A percentile compares a stretch with the other conserved stretches of the same genome.
Conservation (phyloP, 2,113 vertebrate genomes). For the Emydura subglobosa region DNA sequence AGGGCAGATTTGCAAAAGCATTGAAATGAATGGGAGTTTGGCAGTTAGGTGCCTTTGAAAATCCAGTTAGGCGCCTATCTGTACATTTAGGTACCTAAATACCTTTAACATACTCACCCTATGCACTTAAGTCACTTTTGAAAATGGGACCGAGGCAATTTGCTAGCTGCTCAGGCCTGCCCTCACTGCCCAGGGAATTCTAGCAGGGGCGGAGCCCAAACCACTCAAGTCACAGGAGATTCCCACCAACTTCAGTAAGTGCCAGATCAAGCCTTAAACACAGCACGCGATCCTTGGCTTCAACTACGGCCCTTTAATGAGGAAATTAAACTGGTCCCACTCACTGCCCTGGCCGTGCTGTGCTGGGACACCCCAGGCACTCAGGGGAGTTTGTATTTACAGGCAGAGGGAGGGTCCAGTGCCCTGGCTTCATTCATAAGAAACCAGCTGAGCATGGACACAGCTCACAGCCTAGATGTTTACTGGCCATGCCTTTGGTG, state of each 20-base stretch:
- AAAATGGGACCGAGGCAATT: no score
- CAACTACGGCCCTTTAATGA: not conserved
- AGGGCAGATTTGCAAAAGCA: no score
- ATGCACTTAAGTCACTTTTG: no score
- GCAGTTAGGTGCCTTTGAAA: no score
- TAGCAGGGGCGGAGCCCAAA: no score
- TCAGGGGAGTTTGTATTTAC: not conserved
- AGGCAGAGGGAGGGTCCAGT: not conserved
- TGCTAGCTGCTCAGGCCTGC: no score
- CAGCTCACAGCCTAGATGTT: not conserved
- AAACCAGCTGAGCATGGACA: not conserved
- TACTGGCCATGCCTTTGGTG: not conserved
- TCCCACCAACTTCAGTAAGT: not conserved
- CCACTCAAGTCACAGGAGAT: no score
- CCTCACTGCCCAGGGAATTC: no score
- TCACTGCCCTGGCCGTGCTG: not conserved
- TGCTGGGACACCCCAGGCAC: not conserved
- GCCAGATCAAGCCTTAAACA: not conserved
- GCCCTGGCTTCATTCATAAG: not conserved
- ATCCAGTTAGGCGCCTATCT: no score
- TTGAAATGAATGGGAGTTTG: no score
- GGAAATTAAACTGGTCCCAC: not conserved
- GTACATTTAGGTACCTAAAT: no score
- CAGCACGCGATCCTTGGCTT: not conserved
- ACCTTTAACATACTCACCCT: no score